Base-by-base conservation (phyloP, 2,113 vertebrate species). In the Anthoscopus minutus region DNA sequence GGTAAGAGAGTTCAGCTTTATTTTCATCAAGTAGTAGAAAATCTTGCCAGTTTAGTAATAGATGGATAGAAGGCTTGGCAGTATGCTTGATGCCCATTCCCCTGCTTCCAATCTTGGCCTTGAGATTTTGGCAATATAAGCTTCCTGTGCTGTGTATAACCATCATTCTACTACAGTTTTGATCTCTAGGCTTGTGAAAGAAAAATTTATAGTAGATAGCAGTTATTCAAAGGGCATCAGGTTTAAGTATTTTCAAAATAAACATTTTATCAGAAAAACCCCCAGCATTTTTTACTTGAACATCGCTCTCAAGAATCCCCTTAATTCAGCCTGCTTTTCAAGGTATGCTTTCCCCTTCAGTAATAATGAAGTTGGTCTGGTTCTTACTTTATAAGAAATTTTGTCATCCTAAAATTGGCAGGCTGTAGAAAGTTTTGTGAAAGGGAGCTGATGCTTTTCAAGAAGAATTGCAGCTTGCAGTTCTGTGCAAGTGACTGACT, bases 1-100 rank as follows among this genome's bases (percentile, higher is more conserved):
- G 56, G 35, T 69, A 57, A 81, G 79, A 86, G 93, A 86, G 54
- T 81, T 93, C 50, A 42, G 67, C 71, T 83, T 82, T 92, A 77
- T 95, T 95, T 93, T 90, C 60, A 54, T 90, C 53, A 76, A 90
- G 79, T 90, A 83, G 71, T 93, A 86, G 85, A 86, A 90, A 81
- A 86, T 90, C 61, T 76, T 89, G 92, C 93, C 93, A 92, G 92
- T 85, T 96, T 31, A 87, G 78, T 91, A 90, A 80, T 95, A 93
- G 86, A 54, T 66, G 27, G 58, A 86, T 77, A 73, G 86, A 88
- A 88, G 30, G n/a, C 60, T 92, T 96, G 92, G 93, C 92, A 54
- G 53, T 93, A 15, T 82, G 85, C 48, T 93, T 89, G 66, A 77
- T 86, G 58, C 62, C 88, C 79, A 31, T 94, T 94, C 79, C 27